Conservation (phyloP, 2,113 vertebrate genomes). For the Sisor rabdophorus region DNA sequence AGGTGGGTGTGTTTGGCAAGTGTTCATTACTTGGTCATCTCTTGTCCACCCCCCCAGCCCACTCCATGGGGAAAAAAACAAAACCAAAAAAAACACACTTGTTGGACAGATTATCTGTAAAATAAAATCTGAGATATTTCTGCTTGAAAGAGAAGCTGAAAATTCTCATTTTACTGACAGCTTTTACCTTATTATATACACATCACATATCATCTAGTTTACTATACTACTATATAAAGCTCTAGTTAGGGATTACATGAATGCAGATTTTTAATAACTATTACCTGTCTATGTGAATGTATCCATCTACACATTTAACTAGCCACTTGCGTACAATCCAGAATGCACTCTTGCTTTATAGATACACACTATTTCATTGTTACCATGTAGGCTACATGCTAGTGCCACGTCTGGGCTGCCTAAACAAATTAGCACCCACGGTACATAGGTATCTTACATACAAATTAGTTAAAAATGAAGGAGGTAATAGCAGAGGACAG, state of each 20-base stretch:
- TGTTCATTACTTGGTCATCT: background rate
- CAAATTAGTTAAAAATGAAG: slow-evolving; percentile 36
- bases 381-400: background rate
- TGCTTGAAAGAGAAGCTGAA: background rate
- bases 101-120: too few relatives aligned
- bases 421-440: background rate
- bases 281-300: background rate
- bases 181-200: slow-evolving; percentile 15
- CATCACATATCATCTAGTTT: slow-evolving; percentile 18
- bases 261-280: background rate
- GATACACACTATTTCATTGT: too few relatives aligned
- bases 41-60: too few relatives aligned
- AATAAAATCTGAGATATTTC: too few relatives aligned
- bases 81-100: too few relatives aligned
- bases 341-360: background rate
- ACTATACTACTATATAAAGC: background rate
- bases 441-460: slow-evolving; percentile 7
- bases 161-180: slow-evolving; percentile 6
- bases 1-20: background rate
- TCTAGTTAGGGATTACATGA: background rate
- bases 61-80: too few relatives aligned
- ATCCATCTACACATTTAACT: background rate
- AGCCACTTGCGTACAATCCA: background rate
- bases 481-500: slow-evolving; percentile 44
- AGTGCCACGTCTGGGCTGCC: background rate